Evolutionary conservation across 2,888 invertebrate species (phyloP).

Genomic region (Drosophila rellima): DNA sequence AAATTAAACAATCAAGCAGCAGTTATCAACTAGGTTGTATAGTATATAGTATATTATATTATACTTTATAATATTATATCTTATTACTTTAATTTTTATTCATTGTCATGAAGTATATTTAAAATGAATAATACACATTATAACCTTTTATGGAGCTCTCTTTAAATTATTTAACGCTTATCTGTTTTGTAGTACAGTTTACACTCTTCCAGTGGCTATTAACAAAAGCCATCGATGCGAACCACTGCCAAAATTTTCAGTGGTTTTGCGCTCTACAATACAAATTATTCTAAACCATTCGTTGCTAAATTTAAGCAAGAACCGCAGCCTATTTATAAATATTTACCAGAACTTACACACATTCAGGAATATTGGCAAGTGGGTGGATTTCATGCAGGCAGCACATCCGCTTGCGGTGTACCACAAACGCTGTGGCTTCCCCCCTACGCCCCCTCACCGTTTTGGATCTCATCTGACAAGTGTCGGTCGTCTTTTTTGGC

Average conservation of each 20-base stretch:
- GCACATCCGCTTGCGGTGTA: constrained; percentile 67
- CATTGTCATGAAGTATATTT: too few species aligned
- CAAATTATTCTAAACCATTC: constrained; percentile 39
- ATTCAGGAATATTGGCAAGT: constrained; percentile 12
- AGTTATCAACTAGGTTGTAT: too few species aligned
- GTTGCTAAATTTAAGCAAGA: constrained; percentile 62
- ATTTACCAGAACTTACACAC: constrained; percentile 54
- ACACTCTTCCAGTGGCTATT: constrained; percentile 8
- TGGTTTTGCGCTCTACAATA: constrained; percentile 50
- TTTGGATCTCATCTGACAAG: constrained; percentile 10
- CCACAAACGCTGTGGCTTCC: constrained; percentile 72
- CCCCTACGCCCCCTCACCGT: not conserved
- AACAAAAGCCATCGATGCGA: constrained; percentile 22
- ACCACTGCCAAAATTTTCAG: constrained; percentile 50
- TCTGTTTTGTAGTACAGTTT: not conserved
- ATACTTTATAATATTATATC: too few species aligned
- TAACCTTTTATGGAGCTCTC: not conserved
- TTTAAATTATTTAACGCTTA: not conserved
- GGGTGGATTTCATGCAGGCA: constrained; percentile 26
- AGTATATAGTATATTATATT: too few species aligned
- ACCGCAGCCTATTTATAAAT: constrained; percentile 76
- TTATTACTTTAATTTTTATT: too few species aligned
- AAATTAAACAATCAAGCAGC: too few species aligned
- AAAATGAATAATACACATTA: not conserved
- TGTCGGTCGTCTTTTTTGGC: constrained; percentile 43